Conservation (phyloP, 1,140 invertebrate genomes). For the Caenorhabditis latens region DNA sequence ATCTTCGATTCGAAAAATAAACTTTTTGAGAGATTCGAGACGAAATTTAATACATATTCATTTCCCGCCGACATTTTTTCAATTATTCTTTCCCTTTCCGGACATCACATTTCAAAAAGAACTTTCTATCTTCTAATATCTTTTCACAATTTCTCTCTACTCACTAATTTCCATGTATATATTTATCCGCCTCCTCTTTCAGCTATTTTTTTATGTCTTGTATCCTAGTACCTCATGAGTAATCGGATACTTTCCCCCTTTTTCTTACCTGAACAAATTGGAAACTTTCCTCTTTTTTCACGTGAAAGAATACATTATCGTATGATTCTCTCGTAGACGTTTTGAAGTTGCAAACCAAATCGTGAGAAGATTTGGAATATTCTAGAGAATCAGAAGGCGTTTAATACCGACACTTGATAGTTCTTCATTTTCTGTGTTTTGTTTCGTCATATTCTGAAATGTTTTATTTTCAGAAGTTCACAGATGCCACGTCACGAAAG, state of each 20-base stretch:
- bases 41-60: constrained; percentile 57
- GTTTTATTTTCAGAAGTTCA: not conserved
- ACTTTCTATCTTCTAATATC: not conserved
- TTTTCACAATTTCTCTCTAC: not conserved
- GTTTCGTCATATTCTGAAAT: not conserved
- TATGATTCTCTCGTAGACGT: constrained; percentile 9
- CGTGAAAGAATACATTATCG: constrained; percentile 29
- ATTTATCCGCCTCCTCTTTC: not conserved
- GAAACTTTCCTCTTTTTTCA: not conserved
- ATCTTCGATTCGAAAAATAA: constrained; percentile 33
- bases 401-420: not conserved
- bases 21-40: constrained; percentile 8
- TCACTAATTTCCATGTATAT: not conserved
- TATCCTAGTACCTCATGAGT: not conserved
- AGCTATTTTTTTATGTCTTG: not conserved
- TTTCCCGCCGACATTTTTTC: not conserved
- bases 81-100: not conserved
- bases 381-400: constrained; percentile 34
- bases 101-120: too few species aligned
- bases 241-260: constrained; percentile 5
- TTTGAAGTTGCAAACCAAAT: constrained; percentile 11
- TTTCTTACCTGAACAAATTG: constrained; percentile 25
- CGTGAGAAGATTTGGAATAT: constrained; percentile 27
- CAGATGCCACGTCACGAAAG: constrained; percentile 23
- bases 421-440: not conserved